Base-by-base conservation (phyloP, 2,113 vertebrate genomes). In the Cryptotis parvus region DNA sequence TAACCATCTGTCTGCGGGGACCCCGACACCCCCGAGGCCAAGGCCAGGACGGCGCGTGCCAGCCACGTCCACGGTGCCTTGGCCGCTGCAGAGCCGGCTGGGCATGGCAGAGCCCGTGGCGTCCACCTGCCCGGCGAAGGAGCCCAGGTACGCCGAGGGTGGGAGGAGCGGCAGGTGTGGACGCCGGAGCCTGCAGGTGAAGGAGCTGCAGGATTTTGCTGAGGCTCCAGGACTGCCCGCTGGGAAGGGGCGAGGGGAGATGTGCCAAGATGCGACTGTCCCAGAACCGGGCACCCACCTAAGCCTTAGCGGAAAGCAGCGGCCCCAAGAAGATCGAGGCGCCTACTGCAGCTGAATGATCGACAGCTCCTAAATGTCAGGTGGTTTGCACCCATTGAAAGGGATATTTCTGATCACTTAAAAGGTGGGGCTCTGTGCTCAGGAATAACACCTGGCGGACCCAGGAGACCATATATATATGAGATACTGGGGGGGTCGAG, bases 221-320 rank as follows among this genome's bases (percentile, higher is more conserved):
- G 58, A 58, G 61, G 26, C 61, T 65, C 26, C 11, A 1, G 61
- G 61, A 6, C 7, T 31, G 63, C 63, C 9, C 6, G 27, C 27
- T 6, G 11, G 20, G 9, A 11, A 29, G 55, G 35, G 24, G 9
- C 1, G 9, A 9, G 20, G 1, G 0, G 12, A 27, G 65, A 4
- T 6, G 27, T 1, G 0, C 18, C 45, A 6, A 14, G 4, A 33
- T 14, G 65, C 81, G 69, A 33, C 43, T 45, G 70, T 41, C 55
- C 63, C 26, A 45, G 27, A 78, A 18, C 10, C 72, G 3, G 12
- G 65, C 84, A 69, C 37, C 9, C 63, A 14, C 33, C 11, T 29
- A 69, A 11, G 27, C 69, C 37, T 77, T 66, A 45, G 29, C 31
- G 1, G 6, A 74, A 77, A 63, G 22, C 75, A 61, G 33, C 55